A percentile compares a stretch with the other conserved stretches of the same genome.
phyloP scores from a whole-genome alignment of 2,888 invertebrate genomes.

The Neria commutata region DNA sequence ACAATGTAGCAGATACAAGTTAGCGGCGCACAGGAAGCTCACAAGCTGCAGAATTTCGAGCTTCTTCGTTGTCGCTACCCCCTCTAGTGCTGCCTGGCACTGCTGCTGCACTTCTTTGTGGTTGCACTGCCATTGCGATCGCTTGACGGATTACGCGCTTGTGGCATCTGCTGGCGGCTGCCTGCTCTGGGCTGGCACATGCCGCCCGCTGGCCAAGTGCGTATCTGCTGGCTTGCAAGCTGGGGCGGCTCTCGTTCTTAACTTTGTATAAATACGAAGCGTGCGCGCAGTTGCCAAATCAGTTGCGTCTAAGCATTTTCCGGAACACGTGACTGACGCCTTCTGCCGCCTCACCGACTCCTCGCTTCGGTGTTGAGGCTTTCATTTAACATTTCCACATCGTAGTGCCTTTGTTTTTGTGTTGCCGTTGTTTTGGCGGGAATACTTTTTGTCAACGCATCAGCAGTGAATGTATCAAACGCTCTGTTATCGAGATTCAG shows the following conservation, averaged over 20 bases:
- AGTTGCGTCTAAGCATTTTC: conserved; percentile 40
- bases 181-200: background rate
- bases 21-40: conserved; percentile 17
- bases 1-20: background rate
- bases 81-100: background rate
- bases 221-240: background rate
- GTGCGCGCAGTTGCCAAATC: conserved; percentile 40
- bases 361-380: background rate
- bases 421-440: background rate
- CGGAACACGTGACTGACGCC: conserved; percentile 19
- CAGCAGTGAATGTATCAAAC: background rate
- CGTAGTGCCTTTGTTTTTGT: background rate
- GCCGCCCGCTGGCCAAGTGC: background rate
- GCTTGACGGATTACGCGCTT: conserved; percentile 7
- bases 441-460: too few relatives aligned
- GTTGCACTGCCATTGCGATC: background rate
- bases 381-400: background rate
- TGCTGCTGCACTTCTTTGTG: background rate
- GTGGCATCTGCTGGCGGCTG: background rate
- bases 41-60: background rate
- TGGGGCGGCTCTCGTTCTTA: background rate
- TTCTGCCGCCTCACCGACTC: background rate
- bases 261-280: conserved; percentile 41
- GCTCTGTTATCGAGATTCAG: background rate
- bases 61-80: too few relatives aligned